A percentile compares a stretch with the other conserved stretches of the same genome.
Evolutionary conservation across 1,140 invertebrate species (phyloP).

Genomic region (Calosoma granatense): DNA sequence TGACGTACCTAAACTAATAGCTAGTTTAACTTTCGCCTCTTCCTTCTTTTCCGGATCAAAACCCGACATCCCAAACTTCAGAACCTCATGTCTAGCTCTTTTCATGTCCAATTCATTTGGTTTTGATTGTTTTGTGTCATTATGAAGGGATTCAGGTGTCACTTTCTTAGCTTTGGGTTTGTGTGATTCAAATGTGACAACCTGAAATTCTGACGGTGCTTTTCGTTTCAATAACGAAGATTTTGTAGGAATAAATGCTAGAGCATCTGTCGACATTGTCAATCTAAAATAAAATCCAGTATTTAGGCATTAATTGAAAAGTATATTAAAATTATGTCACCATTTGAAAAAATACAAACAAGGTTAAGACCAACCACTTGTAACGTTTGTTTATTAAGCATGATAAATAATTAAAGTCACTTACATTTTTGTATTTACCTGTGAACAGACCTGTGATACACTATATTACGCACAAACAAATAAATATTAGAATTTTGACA

Average conservation of each 20-base stretch:
- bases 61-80: conserved; percentile 54
- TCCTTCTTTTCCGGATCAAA: conserved; percentile 43
- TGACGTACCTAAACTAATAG: conserved; percentile 46
- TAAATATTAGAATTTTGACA: no score
- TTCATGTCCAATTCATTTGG: conserved; percentile 46
- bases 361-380: no score
- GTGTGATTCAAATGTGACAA: conserved; percentile 38
- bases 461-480: no score
- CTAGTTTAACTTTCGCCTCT: conserved; percentile 46
- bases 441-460: no score
- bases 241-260: conserved; percentile 40
- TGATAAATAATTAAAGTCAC: no score
- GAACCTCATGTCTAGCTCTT: conserved; percentile 45
- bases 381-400: no score
- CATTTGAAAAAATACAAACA: no score
- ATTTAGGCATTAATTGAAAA: no score
- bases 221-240: conserved; percentile 40
- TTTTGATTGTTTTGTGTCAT: conserved; percentile 14
- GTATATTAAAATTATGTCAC: no score
- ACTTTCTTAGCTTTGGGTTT: conserved; percentile 36
- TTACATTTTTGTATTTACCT: no score
- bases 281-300: no score
- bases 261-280: background rate
- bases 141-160: conserved; percentile 18
- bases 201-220: conserved; percentile 34